phyloP scores from a whole-genome alignment of 2,888 invertebrate genomes.

The Cantharis rufa region DNA sequence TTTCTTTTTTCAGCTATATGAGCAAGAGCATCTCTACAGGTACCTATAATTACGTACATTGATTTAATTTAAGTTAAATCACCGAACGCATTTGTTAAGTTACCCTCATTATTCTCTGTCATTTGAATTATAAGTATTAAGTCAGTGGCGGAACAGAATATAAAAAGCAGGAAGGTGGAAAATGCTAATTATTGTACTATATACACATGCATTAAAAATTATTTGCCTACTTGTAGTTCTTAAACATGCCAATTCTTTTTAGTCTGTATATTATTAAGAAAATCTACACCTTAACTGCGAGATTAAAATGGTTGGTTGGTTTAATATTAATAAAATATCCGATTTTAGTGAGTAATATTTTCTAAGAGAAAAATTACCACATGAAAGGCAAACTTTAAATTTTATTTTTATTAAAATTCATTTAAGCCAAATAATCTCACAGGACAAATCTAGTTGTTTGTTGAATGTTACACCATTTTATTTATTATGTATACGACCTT shows the following conservation, averaged over 20 bases:
- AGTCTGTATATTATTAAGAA: background rate
- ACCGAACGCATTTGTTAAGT: constrained; percentile 18
- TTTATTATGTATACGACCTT: background rate
- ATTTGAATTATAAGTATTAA: background rate
- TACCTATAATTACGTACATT: constrained; percentile 19
- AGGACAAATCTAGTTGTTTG: background rate
- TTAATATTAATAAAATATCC: no score
- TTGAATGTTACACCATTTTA: background rate
- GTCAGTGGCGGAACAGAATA: constrained; percentile 1
- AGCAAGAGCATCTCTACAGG: constrained; percentile 3
- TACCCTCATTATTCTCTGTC: constrained; percentile 21
- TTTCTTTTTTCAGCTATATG: background rate
- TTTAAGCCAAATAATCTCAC: background rate
- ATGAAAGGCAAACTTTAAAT: background rate
- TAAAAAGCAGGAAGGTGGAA: background rate
- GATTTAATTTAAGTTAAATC: constrained; percentile 14
- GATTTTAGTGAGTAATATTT: background rate
- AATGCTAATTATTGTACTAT: background rate
- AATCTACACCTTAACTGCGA: background rate
- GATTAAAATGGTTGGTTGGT: background rate
- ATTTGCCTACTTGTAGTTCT: background rate
- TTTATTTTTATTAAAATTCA: background rate
- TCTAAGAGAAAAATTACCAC: background rate
- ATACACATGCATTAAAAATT: background rate
- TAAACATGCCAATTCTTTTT: background rate